Percentiles rank a stretch among this genome's conserved stretches.
These are phyloP conservation scores for Rhinolophus sinicus DNA, from an alignment of 2,113 vertebrate genomes.

Conservation along the genomic window DNA sequence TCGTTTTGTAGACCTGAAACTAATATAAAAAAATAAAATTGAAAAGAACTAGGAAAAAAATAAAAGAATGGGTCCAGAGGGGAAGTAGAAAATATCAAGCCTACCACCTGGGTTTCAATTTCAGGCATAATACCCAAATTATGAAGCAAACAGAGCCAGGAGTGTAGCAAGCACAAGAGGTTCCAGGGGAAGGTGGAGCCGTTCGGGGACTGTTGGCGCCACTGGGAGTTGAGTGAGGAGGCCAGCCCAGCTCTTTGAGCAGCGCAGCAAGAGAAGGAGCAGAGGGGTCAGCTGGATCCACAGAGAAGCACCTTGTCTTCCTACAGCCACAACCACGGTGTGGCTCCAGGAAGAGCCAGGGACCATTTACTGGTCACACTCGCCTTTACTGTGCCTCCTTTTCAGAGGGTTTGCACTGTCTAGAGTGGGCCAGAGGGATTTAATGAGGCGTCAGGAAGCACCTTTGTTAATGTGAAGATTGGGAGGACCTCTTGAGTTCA, in stretches of 20 bases:
- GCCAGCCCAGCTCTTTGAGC: not conserved
- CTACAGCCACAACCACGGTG: not conserved
- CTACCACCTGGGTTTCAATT: not conserved
- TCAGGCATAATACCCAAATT: not conserved
- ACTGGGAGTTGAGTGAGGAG: not conserved
- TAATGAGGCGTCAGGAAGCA: not conserved
- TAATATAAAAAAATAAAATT: too few relatives aligned
- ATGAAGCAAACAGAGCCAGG: not conserved
- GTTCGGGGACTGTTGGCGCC: not conserved
- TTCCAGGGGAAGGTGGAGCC: not conserved
- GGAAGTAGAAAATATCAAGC: not conserved
- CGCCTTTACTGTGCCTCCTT: not conserved
- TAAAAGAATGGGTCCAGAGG: not conserved
- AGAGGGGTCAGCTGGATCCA: not conserved
- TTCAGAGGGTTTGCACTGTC: not conserved
- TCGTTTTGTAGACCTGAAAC: too few relatives aligned
- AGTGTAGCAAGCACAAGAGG: not conserved
- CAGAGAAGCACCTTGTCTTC: not conserved
- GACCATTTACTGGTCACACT: not conserved
- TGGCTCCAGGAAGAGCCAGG: not conserved
- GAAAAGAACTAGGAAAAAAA: too few relatives aligned
- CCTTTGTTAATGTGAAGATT: not conserved
- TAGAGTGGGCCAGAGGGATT: not conserved
- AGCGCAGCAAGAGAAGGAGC: not conserved
- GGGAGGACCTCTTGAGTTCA: not conserved